These are phyloP conservation scores for Dissostichus mawsoni DNA, from an alignment of 2,113 vertebrate genomes.

Conservation along the genomic window DNA sequence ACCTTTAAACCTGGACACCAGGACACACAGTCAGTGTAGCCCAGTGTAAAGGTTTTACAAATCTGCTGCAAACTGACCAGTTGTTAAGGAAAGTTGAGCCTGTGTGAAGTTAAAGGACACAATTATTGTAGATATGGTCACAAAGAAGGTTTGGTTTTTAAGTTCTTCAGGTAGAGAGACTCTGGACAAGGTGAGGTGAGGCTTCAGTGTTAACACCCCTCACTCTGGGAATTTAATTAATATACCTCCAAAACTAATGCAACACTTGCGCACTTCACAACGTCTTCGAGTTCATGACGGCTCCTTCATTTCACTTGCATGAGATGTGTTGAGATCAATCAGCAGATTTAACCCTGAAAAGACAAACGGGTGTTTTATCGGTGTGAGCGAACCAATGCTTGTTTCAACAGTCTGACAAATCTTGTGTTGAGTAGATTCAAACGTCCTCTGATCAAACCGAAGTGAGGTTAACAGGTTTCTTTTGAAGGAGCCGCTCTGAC, in stretches of 20 bases:
- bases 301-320: background rate
- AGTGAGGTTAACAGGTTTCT: background rate
- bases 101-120: background rate
- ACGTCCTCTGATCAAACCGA: background rate
- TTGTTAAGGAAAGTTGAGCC: background rate
- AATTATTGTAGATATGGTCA: background rate
- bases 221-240: background rate
- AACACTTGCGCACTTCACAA: background rate
- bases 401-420: background rate
- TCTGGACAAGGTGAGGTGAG: no score
- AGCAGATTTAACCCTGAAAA: constrained; percentile 11
- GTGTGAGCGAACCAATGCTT: background rate
- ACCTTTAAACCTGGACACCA: no score
- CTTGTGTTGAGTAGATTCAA: background rate
- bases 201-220: background rate
- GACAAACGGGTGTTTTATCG: background rate
- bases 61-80: no score
- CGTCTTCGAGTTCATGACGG: background rate
- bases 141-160: background rate
- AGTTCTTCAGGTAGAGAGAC: no score
- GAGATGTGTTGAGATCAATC: background rate
- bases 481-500: background rate
- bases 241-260: background rate
- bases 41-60: no score
- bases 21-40: no score